Evolutionary conservation across 2,888 invertebrate species (phyloP).

Genomic region (Tanypteryx hageni): DNA sequence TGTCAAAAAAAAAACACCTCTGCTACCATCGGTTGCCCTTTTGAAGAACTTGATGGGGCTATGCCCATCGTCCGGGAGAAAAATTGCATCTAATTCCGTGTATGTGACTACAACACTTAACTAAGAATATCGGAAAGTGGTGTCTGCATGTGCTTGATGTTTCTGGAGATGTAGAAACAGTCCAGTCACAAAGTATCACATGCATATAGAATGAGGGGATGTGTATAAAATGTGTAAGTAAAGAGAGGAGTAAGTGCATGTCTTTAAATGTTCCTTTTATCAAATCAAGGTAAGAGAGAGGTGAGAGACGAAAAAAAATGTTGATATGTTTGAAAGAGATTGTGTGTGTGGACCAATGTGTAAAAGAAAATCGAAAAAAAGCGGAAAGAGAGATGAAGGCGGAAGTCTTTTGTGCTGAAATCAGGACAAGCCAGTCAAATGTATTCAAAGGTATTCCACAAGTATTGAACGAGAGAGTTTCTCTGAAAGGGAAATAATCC

Average conservation of each 20-base stretch:
- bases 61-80: conserved; percentile 38
- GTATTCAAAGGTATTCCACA: conserved; percentile 9
- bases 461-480: not conserved
- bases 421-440: not conserved
- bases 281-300: conserved; percentile 56
- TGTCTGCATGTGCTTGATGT: not conserved
- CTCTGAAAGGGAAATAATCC: conserved; percentile 34
- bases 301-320: conserved; percentile 21
- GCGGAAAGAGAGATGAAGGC: not conserved
- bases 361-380: conserved; percentile 48
- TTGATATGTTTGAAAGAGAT: conserved; percentile 62
- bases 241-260: conserved; percentile 19
- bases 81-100: not conserved
- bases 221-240: conserved; percentile 44
- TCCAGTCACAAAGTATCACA: not conserved
- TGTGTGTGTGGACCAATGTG: conserved; percentile 45
- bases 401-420: conserved; percentile 30
- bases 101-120: not conserved
- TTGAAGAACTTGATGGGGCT: conserved; percentile 17
- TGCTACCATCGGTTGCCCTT: conserved; percentile 25
- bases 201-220: conserved; percentile 23
- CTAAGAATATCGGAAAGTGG: not conserved
- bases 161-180: conserved; percentile 28
- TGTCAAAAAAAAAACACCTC: not conserved
- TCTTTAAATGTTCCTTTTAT: conserved; percentile 62